Base-by-base conservation (phyloP, 2,888 invertebrate genomes). In the Lycia hirtaria region DNA sequence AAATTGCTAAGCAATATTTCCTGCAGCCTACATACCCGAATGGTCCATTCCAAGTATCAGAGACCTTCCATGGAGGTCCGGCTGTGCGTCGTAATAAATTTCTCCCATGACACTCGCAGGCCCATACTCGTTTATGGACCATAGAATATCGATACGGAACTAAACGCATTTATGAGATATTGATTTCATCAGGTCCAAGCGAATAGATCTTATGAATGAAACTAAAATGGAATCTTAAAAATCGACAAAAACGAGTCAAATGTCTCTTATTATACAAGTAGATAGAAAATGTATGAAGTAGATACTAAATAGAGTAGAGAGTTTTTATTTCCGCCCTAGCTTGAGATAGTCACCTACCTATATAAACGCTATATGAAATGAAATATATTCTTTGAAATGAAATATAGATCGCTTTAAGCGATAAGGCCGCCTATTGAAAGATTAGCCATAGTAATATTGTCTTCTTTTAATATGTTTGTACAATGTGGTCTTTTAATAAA, bases 31-130 rank as follows among this genome's bases (percentile, higher is more conserved):
- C 20, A 1, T 3, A 12, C 6, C 20, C 26, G 17, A 41, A 35
- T 14, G 15, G 41, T 28, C 26, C n/a, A n/a, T 50, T 47, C 32
- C 17, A 38, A 50, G 40, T 51, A 55, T 37, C 33, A 41, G 22
- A 32, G 24, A 22, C 51, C 64, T 41, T 62, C 64, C 62, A 61
- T 40, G 72, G 72, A 60, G 66, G 64, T 71, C 64, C 43, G 49
- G 22, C 40, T 52, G 54, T 55, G 63, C 50, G 50, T 54, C 48
- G 55, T 51, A 54, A 60, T 68, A 62, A 67, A 68, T 68, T 55
- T 68, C 63, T 49, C 48, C 54, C 55, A 38, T 52, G 70, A 64
- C 64, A 62, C 51, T 44, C 50, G 47, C 63, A 56, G 45, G 19
- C 33, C 60, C 55, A 41, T 61, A 60, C 53, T 54, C 52, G 55